Evolutionary conservation across 2,888 invertebrate species (phyloP).

Genomic region (Syritta pipiens): DNA sequence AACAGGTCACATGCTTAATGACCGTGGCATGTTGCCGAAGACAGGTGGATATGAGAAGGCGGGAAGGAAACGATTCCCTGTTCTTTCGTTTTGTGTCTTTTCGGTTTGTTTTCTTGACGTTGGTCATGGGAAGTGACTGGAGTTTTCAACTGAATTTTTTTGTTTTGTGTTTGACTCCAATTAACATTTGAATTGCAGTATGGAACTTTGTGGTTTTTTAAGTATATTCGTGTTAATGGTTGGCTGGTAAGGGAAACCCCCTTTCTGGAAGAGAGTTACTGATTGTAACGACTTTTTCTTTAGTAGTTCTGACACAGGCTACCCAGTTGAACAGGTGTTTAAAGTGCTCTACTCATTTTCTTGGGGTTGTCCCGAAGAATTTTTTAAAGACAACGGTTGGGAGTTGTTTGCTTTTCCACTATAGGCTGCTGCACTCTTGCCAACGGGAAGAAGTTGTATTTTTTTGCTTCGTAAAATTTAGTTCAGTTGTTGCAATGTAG

Average conservation of each 20-base stretch:
- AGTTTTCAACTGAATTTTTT: constrained; percentile 2
- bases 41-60: constrained; percentile 43
- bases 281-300: constrained; percentile 40
- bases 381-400: too few relatives aligned
- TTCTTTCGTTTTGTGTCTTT: constrained; percentile 12
- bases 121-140: constrained; percentile 59
- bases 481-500: too few relatives aligned
- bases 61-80: constrained; percentile 18
- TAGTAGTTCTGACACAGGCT: too few relatives aligned
- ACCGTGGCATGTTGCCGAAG: constrained; percentile 68
- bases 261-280: background rate
- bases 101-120: constrained; percentile 3
- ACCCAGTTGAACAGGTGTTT: too few relatives aligned
- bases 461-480: too few relatives aligned
- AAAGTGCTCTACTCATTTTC: too few relatives aligned
- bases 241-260: background rate
- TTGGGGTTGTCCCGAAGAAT: too few relatives aligned
- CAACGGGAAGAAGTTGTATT: too few relatives aligned
- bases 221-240: constrained; percentile 11
- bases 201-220: constrained; percentile 1
- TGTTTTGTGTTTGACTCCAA: too few relatives aligned
- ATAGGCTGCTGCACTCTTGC: too few relatives aligned
- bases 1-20: constrained; percentile 67
- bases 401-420: too few relatives aligned
- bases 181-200: constrained; percentile 28